These are phyloP conservation scores for Caenorhabditis sp. DNA, from an alignment of 2,888 invertebrate species.

Conservation along the genomic window DNA sequence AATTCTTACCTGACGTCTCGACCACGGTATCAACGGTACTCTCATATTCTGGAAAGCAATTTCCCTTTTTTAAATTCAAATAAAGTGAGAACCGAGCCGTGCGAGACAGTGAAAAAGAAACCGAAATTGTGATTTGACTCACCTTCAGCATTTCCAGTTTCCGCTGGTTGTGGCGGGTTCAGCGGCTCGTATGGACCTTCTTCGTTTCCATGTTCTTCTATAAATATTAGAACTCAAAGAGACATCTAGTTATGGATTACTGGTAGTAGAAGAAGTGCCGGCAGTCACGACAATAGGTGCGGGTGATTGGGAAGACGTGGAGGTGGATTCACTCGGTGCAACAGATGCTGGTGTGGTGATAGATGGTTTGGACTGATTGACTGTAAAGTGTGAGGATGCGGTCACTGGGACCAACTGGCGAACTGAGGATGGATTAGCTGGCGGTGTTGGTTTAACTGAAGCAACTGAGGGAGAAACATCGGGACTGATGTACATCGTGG, in stretches of 20 bases:
- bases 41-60: constrained; percentile 39
- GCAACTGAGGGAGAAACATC: constrained; percentile 33
- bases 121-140: background rate
- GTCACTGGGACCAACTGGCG: constrained; percentile 29
- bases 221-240: background rate
- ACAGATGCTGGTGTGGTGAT: constrained; percentile 23
- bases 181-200: constrained; percentile 52
- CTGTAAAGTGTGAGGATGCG: constrained; percentile 45
- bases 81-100: constrained; percentile 34
- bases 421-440: constrained; percentile 56
- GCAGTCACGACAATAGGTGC: constrained; percentile 29
- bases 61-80: background rate
- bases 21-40: constrained; percentile 52
- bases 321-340: constrained; percentile 16
- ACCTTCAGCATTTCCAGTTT: constrained; percentile 29
- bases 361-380: constrained; percentile 32
- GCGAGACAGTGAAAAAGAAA: constrained; percentile 2
- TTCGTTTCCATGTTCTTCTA: constrained; percentile 34
- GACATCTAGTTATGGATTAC: constrained; percentile 19
- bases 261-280: constrained; percentile 3
- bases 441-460: constrained; percentile 36
- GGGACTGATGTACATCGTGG: constrained; percentile 23
- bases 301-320: constrained; percentile 23
- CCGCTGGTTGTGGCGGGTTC: constrained; percentile 39
- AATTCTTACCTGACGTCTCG: constrained; percentile 45